A percentile compares a stretch with the other conserved stretches of the same genome.
Conservation (phyloP, 2,888 invertebrate species). For the Busseola fusca region DNA sequence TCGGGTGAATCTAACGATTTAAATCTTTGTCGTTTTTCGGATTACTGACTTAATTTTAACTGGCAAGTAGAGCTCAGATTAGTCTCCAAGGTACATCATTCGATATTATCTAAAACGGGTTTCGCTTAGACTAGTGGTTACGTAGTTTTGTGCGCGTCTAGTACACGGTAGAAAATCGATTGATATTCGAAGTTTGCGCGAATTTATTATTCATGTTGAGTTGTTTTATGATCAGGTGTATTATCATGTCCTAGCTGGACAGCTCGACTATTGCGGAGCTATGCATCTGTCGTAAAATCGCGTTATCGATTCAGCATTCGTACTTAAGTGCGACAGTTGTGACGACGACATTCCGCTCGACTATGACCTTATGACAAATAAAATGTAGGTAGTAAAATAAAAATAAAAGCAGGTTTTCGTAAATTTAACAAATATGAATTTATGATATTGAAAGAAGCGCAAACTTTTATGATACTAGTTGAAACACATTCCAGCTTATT, state of each 20-base stretch:
- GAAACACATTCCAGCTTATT: slow-evolving; percentile 32
- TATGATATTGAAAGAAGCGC: slow-evolving; percentile 26
- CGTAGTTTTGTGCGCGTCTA: slow-evolving; percentile 45
- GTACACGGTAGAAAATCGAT: slow-evolving; percentile 41
- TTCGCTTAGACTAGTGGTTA: slow-evolving; percentile 49
- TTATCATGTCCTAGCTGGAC: slow-evolving; percentile 12
- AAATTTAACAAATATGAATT: slow-evolving; percentile 27
- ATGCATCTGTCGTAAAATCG: slow-evolving; percentile 15
- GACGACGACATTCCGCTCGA: not conserved
- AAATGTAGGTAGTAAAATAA: slow-evolving; percentile 22
- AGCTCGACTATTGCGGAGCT: not conserved
- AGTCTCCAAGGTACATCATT: slow-evolving; percentile 27
- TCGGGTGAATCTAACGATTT: not conserved
- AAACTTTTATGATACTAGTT: slow-evolving; percentile 26
- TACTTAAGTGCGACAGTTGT: not conserved
- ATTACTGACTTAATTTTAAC: slow-evolving; percentile 41
- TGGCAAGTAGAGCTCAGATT: slow-evolving; percentile 53
- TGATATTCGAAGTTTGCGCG: slow-evolving; percentile 36
- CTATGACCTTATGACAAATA: slow-evolving; percentile 14
- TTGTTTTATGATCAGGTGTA: slow-evolving; percentile 18
- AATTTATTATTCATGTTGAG: slow-evolving; percentile 26
- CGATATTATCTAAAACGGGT: slow-evolving; percentile 36
- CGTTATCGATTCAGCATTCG: slow-evolving; percentile 24
- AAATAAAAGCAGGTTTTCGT: slow-evolving; percentile 22
- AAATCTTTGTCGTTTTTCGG: slow-evolving; percentile 20